Evolutionary conservation across 2,113 vertebrate genomes (phyloP).

Genomic region (Oreochromis niloticus): DNA sequence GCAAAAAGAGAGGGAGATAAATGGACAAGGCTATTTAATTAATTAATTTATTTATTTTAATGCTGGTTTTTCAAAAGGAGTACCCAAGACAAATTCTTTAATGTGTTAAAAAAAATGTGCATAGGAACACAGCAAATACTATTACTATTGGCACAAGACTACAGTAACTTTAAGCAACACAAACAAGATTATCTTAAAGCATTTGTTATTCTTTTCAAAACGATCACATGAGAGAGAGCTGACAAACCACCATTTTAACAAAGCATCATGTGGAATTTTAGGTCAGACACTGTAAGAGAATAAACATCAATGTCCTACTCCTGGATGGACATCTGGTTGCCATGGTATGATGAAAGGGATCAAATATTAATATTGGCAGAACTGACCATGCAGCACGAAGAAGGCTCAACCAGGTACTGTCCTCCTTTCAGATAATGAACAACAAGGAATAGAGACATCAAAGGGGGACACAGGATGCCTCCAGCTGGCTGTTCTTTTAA

Average conservation of each 20-base stretch:
- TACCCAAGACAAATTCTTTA: not conserved
- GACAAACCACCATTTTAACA: not conserved
- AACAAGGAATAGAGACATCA: slow-evolving; percentile 20
- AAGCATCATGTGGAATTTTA: not conserved
- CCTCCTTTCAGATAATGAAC: not conserved
- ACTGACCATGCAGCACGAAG: not conserved
- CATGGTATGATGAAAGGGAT: not conserved
- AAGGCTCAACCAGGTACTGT: not conserved
- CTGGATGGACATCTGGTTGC: not conserved
- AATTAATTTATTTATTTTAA: not conserved
- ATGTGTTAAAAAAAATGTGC: not conserved
- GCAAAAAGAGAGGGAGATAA: not conserved
- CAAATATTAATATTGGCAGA: slow-evolving; percentile 16
- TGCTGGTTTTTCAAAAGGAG: not conserved
- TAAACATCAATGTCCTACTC: not conserved
- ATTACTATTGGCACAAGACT: not conserved
- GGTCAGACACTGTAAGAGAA: not conserved
- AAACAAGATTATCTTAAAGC: not conserved
- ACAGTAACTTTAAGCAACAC: not conserved
- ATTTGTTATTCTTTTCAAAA: not conserved
- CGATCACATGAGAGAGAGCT: not conserved
- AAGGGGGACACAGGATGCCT: not conserved
- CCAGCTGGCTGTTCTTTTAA: not conserved
- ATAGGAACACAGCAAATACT: not conserved
- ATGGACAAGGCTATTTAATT: not conserved